A percentile compares a stretch with the other conserved stretches of the same genome.
Conservation (phyloP, 2,797 vertebrate genomes). For the Rhynchonycteris naso region DNA sequence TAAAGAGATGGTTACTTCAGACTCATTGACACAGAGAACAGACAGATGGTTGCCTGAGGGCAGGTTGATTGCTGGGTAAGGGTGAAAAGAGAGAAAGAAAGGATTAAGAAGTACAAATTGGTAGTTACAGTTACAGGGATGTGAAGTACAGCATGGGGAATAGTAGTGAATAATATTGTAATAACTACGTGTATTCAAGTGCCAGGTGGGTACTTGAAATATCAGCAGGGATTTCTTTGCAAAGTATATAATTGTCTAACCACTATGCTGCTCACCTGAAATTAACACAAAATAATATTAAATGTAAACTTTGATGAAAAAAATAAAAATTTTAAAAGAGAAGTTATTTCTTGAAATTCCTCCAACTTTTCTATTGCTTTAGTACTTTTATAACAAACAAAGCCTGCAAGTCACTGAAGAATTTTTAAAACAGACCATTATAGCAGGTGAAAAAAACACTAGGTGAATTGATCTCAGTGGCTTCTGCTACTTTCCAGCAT, state of each 20-base stretch:
- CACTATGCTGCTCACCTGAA: not conserved
- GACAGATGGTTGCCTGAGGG: too few relatives aligned
- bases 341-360: not conserved
- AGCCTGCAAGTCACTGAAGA: not conserved
- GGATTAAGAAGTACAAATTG: too few relatives aligned
- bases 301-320: not conserved
- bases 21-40: not conserved
- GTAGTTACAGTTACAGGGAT: too few relatives aligned
- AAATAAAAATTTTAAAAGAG: not conserved
- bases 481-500: not conserved
- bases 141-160: too few relatives aligned
- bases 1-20: not conserved
- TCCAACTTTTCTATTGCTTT: not conserved
- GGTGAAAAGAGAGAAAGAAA: too few relatives aligned
- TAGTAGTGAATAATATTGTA: too few relatives aligned
- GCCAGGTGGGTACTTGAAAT: too few relatives aligned
- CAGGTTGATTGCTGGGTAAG: too few relatives aligned
- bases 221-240: too few relatives aligned
- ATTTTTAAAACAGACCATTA: not conserved
- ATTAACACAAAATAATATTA: not conserved
- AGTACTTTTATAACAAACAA: not conserved
- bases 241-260: too few relatives aligned
- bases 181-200: too few relatives aligned
- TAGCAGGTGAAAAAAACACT: rapidly evolving
- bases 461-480: not conserved